Percentiles rank a stretch among this genome's conserved stretches.
phyloP scores from a whole-genome alignment of 2,888 invertebrate species.

The Trissonchulus latispiculum region DNA sequence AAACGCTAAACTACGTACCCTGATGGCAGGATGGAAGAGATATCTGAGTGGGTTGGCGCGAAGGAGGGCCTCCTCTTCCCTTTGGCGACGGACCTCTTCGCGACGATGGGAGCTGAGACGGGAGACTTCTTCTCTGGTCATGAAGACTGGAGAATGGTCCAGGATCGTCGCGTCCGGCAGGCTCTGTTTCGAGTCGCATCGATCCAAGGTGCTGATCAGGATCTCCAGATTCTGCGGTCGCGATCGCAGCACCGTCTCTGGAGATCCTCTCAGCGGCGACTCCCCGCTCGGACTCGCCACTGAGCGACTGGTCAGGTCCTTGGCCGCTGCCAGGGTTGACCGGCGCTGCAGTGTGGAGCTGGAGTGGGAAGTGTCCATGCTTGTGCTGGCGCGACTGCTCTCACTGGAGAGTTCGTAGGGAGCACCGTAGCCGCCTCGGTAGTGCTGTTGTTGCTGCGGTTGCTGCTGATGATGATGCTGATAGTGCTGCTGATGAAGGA shows the following conservation, averaged over 20 bases:
- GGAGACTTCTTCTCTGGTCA: slow-evolving; percentile 90
- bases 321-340: slow-evolving; percentile 24
- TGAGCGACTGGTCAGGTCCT: slow-evolving; percentile 25
- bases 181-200: slow-evolving; percentile 84
- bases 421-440: slow-evolving; percentile 20
- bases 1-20: too few species aligned
- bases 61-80: slow-evolving; percentile 79
- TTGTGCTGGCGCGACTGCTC: not conserved
- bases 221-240: slow-evolving; percentile 25
- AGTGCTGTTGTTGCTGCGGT: too few species aligned
- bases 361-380: not conserved
- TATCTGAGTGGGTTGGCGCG: slow-evolving; percentile 88
- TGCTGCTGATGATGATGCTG: too few species aligned
- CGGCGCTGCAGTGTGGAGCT: not conserved
- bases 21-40: slow-evolving; percentile 90
- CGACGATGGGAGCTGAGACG: slow-evolving; percentile 82
- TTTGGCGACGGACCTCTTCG: slow-evolving; percentile 81
- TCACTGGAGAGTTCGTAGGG: slow-evolving; percentile 15
- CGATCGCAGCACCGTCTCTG: slow-evolving; percentile 27
- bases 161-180: slow-evolving; percentile 65
- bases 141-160: slow-evolving; percentile 58
- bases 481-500: not conserved
- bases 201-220: slow-evolving; percentile 44
- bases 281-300: not conserved
- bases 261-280: slow-evolving; percentile 25